These are phyloP conservation scores for Pterobdella sp. DNA, from an alignment of 2,888 invertebrate species.

Conservation along the genomic window DNA sequence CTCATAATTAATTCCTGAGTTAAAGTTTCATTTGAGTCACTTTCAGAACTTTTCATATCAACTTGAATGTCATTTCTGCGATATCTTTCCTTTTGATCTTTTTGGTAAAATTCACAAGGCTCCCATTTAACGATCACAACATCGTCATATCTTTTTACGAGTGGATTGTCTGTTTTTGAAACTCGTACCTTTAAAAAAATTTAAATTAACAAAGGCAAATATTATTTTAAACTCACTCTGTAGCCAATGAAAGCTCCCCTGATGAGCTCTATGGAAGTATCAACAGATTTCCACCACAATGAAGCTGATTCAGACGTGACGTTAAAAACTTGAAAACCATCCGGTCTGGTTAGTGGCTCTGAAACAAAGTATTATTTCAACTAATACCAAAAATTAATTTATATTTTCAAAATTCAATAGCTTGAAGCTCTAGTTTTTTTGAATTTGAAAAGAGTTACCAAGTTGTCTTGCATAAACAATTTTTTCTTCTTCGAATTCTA, in stretches of 20 bases:
- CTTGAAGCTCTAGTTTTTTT: neutral
- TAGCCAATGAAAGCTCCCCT: conserved; percentile 32
- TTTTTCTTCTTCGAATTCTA: neutral
- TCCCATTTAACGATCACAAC: neutral
- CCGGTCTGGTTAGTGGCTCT: conserved; percentile 29
- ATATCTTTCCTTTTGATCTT: neutral
- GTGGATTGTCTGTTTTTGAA: neutral
- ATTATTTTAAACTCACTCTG: conserved; percentile 28
- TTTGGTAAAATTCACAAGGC: neutral
- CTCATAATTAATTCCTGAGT: neutral
- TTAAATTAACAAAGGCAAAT: neutral
- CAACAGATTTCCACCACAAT: conserved; percentile 32
- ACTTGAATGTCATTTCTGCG: neutral
- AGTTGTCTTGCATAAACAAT: neutral
- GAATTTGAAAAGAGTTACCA: neutral
- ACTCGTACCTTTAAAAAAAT: neutral
- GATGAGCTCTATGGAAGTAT: conserved; percentile 19
- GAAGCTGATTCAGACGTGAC: conserved; percentile 26
- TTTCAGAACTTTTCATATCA: neutral
- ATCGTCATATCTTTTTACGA: neutral
- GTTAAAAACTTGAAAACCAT: conserved; percentile 21
- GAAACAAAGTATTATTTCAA: neutral
- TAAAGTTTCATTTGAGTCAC: neutral
- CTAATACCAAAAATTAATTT: neutral
- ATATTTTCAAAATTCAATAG: neutral